Evolutionary conservation across 2,888 invertebrate genomes (phyloP).

Genomic region (Caradrina kadenii): DNA sequence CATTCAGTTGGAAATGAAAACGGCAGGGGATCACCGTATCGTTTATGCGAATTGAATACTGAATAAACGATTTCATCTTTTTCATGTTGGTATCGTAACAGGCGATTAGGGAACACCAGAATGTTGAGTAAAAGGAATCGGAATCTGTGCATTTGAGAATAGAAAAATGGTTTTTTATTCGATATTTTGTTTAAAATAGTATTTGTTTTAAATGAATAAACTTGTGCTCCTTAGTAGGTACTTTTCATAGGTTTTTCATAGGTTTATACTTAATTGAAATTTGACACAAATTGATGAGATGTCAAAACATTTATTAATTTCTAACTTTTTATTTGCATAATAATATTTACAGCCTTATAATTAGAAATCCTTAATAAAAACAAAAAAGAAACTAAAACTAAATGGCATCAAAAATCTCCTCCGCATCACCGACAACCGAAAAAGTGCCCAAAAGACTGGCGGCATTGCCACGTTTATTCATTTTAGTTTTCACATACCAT

Average conservation of each 20-base stretch:
- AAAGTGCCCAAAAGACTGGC: too few relatives aligned
- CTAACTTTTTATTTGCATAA: too few relatives aligned
- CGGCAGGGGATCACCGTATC: slow-evolving; percentile 53
- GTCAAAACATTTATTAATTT: too few relatives aligned
- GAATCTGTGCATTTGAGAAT: slow-evolving; percentile 37
- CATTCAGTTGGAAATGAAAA: slow-evolving; percentile 42
- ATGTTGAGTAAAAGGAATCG: slow-evolving; percentile 24
- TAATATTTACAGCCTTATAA: too few relatives aligned
- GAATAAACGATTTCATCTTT: slow-evolving; percentile 55
- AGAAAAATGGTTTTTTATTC: slow-evolving; percentile 25
- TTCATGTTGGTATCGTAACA: slow-evolving; percentile 50
- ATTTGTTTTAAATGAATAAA: background rate
- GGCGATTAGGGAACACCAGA: slow-evolving; percentile 49
- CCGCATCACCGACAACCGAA: too few relatives aligned
- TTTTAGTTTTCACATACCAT: too few relatives aligned
- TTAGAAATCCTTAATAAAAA: too few relatives aligned
- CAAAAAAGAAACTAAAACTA: too few relatives aligned
- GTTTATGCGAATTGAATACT: slow-evolving; percentile 52
- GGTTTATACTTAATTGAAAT: background rate
- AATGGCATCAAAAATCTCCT: too few relatives aligned
- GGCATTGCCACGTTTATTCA: too few relatives aligned
- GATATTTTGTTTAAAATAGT: background rate
- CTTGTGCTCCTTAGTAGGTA: background rate
- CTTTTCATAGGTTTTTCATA: too few relatives aligned
- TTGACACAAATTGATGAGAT: background rate